phyloP scores from a whole-genome alignment of 2,797 vertebrate species.

The Eulemur albifrons region DNA sequence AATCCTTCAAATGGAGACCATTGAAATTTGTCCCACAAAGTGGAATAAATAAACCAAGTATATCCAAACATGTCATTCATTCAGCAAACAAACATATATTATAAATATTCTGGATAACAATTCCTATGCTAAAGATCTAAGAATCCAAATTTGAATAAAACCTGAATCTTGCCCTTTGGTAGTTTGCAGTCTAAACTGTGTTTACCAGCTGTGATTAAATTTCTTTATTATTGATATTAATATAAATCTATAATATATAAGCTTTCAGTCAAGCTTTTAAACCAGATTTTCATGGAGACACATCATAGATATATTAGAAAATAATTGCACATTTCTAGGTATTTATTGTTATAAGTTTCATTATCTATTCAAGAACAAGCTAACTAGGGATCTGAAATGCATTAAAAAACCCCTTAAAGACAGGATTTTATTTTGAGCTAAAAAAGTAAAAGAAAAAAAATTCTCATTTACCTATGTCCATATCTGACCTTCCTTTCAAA shows the following conservation, averaged over 20 bases:
- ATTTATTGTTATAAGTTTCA: neutral
- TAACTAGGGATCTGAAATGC: neutral
- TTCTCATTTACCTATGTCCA: neutral
- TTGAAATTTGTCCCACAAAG: neutral
- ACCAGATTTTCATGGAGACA: neutral
- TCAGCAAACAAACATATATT: neutral
- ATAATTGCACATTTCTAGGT: neutral
- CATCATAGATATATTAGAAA: neutral
- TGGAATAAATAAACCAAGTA: neutral
- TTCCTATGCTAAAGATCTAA: neutral
- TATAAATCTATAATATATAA: neutral
- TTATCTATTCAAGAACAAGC: neutral
- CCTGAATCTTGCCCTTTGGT: neutral
- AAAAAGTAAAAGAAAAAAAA: neutral
- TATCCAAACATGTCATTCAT: neutral
- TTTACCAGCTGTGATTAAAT: neutral
- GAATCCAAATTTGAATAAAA: neutral
- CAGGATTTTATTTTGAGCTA: conserved; percentile 10
- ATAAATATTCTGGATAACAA: neutral
- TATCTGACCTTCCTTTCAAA: conserved; percentile 12
- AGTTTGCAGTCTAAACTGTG: neutral
- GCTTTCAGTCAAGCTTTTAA: neutral
- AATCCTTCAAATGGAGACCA: neutral
- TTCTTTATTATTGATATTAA: neutral
- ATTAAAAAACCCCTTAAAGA: neutral